Percentiles rank a stretch among this genome's conserved stretches.
phyloP scores from a whole-genome alignment of 2,113 vertebrate genomes.

The Otus sunia region DNA sequence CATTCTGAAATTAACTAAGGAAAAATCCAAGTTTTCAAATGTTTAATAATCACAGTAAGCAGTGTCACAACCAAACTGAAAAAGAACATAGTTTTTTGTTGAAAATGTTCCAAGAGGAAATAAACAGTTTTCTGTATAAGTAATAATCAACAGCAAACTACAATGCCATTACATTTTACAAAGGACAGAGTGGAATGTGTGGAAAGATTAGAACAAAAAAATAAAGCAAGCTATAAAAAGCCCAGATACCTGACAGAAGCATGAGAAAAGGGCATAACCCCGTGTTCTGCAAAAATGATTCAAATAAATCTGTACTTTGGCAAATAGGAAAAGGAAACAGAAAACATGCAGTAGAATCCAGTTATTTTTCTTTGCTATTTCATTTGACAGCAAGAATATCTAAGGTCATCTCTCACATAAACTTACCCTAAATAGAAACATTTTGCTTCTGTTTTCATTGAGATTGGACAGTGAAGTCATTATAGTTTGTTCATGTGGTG shows the following conservation, averaged over 20 bases:
- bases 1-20: background rate
- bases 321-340: conserved; percentile 1
- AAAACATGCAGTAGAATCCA: background rate
- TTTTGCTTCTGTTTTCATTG: background rate
- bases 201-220: conserved; percentile 35
- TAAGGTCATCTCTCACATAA: conserved; percentile 2
- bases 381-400: background rate
- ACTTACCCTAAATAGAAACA: background rate
- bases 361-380: background rate
- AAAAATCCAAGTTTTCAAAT: background rate
- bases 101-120: conserved; percentile 19
- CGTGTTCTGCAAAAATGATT: conserved; percentile 19
- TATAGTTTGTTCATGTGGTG: background rate
- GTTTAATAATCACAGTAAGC: background rate
- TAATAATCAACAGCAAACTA: conserved; percentile 27
- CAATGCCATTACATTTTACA: conserved; percentile 28
- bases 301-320: conserved; percentile 38
- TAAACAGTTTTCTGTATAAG: conserved; percentile 13
- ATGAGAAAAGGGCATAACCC: background rate
- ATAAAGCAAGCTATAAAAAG: conserved; percentile 15
- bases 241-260: conserved; percentile 3
- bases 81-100: background rate
- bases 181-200: conserved; percentile 5
- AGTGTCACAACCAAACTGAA: background rate
- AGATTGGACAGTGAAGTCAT: background rate